Conservation (phyloP, 2,888 invertebrate species). For the Apomyelois bistriatella region DNA sequence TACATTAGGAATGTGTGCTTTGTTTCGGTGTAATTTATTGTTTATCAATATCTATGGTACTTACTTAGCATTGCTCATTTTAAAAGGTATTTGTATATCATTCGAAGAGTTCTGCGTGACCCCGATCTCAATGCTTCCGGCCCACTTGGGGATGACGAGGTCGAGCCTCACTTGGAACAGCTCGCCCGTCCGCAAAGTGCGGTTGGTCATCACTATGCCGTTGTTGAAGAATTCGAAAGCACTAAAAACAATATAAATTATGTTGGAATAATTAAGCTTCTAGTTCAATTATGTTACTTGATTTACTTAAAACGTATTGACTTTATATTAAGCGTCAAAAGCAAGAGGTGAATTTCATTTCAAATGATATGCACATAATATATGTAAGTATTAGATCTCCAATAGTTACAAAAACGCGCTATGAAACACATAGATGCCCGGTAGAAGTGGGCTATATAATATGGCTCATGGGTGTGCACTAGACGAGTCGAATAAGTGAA, state of each 20-base stretch:
- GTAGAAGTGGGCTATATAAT: no score
- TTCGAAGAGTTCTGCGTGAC: slow-evolving; percentile 94
- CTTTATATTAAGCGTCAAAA: not conserved
- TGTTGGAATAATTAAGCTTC: not conserved
- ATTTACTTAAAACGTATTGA: no score
- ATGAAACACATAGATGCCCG: no score
- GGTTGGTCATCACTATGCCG: slow-evolving; percentile 93
- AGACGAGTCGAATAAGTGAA: no score
- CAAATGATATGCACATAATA: no score
- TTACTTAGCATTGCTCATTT: slow-evolving; percentile 95
- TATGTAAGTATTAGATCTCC: no score
- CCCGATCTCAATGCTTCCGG: slow-evolving; percentile 96
- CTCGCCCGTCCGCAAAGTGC: slow-evolving; percentile 92
- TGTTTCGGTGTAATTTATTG: no score
- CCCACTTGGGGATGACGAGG: slow-evolving; percentile 95
- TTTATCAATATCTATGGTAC: slow-evolving; percentile 31
- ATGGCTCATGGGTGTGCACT: no score
- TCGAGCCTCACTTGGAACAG: slow-evolving; percentile 95
- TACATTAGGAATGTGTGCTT: no score
- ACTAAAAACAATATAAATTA: slow-evolving; percentile 46
- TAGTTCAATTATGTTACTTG: no score
- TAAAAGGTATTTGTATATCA: slow-evolving; percentile 93
- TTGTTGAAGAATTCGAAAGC: slow-evolving; percentile 96
- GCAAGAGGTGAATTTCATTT: not conserved
- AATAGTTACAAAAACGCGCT: no score